Percentiles rank a stretch among this genome's conserved stretches.
These are phyloP conservation scores for Neoniphon sammara DNA, from an alignment of 2,797 vertebrate genomes.

Conservation along the genomic window DNA sequence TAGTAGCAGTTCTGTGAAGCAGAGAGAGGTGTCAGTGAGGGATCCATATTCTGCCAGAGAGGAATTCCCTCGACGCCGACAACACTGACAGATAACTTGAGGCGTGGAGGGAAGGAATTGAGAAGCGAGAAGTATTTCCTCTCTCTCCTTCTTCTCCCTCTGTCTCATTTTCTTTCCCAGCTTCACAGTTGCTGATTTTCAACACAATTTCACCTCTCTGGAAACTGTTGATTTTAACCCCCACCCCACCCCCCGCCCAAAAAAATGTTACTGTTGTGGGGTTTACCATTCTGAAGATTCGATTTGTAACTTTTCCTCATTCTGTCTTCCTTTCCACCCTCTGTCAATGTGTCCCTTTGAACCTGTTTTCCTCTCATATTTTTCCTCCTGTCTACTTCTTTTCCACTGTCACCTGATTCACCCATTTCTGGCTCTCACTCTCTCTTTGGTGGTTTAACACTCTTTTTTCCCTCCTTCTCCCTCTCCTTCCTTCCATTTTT, in stretches of 20 bases:
- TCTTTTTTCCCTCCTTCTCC: background rate
- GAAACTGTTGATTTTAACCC: constrained; percentile 46
- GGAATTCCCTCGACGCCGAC: constrained; percentile 73
- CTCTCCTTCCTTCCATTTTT: constrained; percentile 19
- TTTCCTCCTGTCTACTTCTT: constrained; percentile 37
- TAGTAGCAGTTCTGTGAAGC: constrained; percentile 69
- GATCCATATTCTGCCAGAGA: constrained; percentile 66
- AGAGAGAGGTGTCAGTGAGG: constrained; percentile 69
- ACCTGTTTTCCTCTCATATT: constrained; percentile 30
- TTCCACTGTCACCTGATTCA: constrained; percentile 46
- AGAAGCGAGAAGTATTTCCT: constrained; percentile 58
- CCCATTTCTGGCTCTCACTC: background rate
- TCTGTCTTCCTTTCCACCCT: constrained; percentile 33
- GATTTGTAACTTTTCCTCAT: constrained; percentile 47
- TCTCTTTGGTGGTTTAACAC: constrained; percentile 32
- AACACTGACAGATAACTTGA: constrained; percentile 75
- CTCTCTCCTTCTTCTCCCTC: background rate
- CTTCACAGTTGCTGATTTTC: constrained; percentile 53
- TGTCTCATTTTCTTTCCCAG: constrained; percentile 32
- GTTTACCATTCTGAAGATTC: constrained; percentile 24
- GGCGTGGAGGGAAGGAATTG: constrained; percentile 65
- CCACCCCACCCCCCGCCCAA: too few species aligned
- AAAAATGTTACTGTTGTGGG: constrained; percentile 15
- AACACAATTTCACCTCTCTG: constrained; percentile 29
- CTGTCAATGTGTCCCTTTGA: constrained; percentile 46